Conservation (phyloP, 2,113 vertebrate genomes). For the Solea senegalensis region DNA sequence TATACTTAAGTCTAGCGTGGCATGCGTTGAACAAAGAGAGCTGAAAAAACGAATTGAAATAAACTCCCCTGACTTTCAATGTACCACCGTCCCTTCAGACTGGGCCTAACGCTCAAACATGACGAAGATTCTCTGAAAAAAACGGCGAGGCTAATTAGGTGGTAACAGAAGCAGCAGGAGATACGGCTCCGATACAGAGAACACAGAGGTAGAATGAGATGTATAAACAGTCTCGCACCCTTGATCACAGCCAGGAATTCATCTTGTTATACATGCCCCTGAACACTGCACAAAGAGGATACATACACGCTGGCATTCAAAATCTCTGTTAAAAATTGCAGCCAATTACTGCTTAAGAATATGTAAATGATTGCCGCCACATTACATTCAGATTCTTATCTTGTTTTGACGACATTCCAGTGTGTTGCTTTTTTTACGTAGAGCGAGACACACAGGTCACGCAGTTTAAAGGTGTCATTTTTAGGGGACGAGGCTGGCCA, state of each 20-base stretch:
- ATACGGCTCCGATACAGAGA: constrained; percentile 2
- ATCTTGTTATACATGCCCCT: constrained; percentile 16
- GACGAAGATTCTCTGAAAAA: constrained; percentile 19
- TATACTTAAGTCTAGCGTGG: background rate
- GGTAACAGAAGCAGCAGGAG: constrained; percentile 33
- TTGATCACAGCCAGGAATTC: constrained; percentile 25
- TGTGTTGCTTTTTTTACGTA: too few species aligned
- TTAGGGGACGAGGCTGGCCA: too few species aligned
- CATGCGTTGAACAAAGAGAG: constrained; percentile 9
- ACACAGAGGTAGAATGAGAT: constrained; percentile 6
- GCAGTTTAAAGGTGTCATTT: too few species aligned
- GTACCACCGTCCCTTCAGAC: background rate
- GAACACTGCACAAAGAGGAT: constrained; percentile 11
- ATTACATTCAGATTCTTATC: too few species aligned
- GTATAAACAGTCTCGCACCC: constrained; percentile 17
- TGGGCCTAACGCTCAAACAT: constrained; percentile 1
- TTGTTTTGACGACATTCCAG: too few species aligned
- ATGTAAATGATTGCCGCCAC: background rate
- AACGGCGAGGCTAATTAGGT: constrained; percentile 35
- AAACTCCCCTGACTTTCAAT: constrained; percentile 1
- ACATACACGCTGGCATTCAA: constrained; percentile 21
- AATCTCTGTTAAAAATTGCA: constrained; percentile 17
- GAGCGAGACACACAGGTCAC: too few species aligned
- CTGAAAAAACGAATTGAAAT: constrained; percentile 12
- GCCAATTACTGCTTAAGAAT: background rate